Conservation (phyloP, 2,797 vertebrate genomes). For the Megalops cyprinoides region DNA sequence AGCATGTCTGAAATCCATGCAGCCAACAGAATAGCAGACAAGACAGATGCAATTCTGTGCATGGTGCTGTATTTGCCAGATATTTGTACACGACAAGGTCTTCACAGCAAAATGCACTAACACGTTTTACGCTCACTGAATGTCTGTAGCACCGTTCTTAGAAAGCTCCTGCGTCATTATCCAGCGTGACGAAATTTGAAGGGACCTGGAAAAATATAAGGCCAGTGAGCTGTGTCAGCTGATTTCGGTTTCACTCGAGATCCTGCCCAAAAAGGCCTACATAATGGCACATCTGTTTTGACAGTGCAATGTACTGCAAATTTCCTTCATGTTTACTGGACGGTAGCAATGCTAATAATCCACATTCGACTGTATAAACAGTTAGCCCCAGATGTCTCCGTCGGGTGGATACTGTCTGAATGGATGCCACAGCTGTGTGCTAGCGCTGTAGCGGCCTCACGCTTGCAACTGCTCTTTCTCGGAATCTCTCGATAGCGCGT, state of each 20-base stretch:
- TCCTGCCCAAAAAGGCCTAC: not conserved
- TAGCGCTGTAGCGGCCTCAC: not conserved
- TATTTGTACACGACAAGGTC: too few relatives aligned
- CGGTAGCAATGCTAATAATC: constrained; percentile 31
- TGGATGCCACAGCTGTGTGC: not conserved
- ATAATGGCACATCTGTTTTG: constrained; percentile 19
- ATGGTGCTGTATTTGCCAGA: too few relatives aligned
- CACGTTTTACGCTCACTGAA: not conserved
- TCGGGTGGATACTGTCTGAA: not conserved
- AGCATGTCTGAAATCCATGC: too few relatives aligned
- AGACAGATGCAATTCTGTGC: too few relatives aligned
- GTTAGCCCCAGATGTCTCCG: constrained; percentile 20
- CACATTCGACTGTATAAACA: constrained; percentile 29
- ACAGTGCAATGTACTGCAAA: constrained; percentile 1
- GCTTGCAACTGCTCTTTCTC: not conserved
- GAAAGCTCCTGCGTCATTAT: not conserved
- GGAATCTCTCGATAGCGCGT: not conserved
- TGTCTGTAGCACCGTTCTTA: not conserved
- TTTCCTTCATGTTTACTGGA: constrained; percentile 28
- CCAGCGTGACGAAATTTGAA: not conserved
- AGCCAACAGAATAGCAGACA: too few relatives aligned
- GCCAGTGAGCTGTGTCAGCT: not conserved
- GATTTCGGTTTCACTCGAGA: not conserved
- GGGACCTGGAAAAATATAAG: not conserved
- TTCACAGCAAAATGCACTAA: not conserved